Evolutionary conservation across 2,113 vertebrate genomes (phyloP).

Genomic region (Urocynchramus pylzowi): DNA sequence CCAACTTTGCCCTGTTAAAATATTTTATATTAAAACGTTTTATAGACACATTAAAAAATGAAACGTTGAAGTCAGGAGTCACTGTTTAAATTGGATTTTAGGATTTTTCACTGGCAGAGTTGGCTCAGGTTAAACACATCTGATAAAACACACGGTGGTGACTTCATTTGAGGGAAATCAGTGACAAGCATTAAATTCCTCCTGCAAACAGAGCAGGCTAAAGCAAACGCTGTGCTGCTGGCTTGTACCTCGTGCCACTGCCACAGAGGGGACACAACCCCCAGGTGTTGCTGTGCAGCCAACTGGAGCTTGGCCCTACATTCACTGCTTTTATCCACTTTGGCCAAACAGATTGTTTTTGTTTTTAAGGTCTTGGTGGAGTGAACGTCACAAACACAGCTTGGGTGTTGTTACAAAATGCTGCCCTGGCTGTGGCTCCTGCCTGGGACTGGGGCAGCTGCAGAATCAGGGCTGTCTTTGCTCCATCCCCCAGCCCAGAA

Average conservation of each 20-base stretch:
- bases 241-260: background rate
- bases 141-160: background rate
- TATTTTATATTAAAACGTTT: background rate
- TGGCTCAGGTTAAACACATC: background rate
- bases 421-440: rapidly evolving
- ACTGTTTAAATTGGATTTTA: background rate
- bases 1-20: background rate
- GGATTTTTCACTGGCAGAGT: background rate
- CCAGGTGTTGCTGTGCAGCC: background rate
- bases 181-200: background rate
- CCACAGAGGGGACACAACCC: background rate
- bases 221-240: background rate
- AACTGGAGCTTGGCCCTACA: background rate
- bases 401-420: background rate
- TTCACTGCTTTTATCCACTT: background rate
- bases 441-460: background rate
- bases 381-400: background rate
- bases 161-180: background rate
- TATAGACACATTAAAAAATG: background rate
- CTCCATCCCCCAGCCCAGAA: background rate
- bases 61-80: background rate
- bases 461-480: background rate
- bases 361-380: background rate
- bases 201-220: background rate
- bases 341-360: background rate